A percentile compares a stretch with the other conserved stretches of the same genome.
phyloP scores from a whole-genome alignment of 2,113 vertebrate species.

The Cebidichthys violaceus region DNA sequence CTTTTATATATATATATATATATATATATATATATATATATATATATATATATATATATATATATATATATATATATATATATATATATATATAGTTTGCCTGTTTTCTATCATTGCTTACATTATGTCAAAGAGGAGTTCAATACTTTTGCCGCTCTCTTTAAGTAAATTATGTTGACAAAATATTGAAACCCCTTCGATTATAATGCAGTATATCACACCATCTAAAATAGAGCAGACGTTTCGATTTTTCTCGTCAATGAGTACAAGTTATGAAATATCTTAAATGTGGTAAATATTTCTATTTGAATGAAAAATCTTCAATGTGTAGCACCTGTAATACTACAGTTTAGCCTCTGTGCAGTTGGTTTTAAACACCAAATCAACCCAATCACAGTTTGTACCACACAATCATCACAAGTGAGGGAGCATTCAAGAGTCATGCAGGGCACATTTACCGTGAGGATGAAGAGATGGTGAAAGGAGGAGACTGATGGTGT shows the following conservation, averaged over 20 bases:
- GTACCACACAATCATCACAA: constrained; percentile 69
- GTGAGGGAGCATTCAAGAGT: constrained; percentile 74
- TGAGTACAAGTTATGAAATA: background rate
- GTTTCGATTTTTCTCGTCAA: background rate
- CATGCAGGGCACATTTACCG: constrained; percentile 80
- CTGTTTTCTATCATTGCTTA: background rate
- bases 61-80: background rate
- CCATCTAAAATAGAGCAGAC: background rate
- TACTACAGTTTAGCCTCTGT: background rate
- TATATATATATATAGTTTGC: background rate
- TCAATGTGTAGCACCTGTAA: background rate
- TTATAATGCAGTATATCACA: background rate
- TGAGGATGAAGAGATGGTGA: constrained; percentile 80
- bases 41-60: background rate
- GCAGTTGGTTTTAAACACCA: constrained; percentile 41
- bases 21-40: background rate
- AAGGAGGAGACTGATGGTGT: constrained; percentile 64
- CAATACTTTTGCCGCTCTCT: background rate
- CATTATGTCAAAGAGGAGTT: background rate
- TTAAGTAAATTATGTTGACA: background rate
- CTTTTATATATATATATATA: background rate
- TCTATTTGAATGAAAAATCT: background rate
- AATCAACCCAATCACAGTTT: constrained; percentile 57
- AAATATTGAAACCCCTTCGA: background rate
- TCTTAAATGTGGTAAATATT: background rate